Evolutionary conservation across 2,113 vertebrate species (phyloP).

Genomic region (Vireo altiloquus): DNA sequence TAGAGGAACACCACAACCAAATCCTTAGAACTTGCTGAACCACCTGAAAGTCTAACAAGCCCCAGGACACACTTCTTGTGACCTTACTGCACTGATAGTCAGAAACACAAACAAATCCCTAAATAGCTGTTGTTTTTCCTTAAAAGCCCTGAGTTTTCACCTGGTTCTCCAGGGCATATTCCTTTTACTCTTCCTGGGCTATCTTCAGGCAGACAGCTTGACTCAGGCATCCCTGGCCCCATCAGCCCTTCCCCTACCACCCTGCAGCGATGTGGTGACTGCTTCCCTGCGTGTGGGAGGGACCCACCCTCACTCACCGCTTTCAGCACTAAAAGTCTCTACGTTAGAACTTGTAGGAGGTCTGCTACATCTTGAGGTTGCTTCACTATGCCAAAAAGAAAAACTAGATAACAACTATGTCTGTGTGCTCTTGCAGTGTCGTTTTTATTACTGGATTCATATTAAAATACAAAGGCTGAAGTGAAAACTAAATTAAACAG

Average conservation of each 20-base stretch:
- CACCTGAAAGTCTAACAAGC: not conserved
- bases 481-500: not conserved
- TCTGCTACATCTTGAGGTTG: not conserved
- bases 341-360: not conserved
- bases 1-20: not conserved
- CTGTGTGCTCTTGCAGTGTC: not conserved
- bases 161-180: not conserved
- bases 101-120: not conserved
- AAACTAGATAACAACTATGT: not conserved
- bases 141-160: not conserved
- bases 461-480: not conserved
- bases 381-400: not conserved
- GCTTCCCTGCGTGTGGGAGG: not conserved
- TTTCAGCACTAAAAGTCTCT: not conserved
- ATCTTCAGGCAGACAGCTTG: not conserved
- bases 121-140: not conserved
- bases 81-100: not conserved
- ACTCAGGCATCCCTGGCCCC: not conserved
- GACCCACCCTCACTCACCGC: not conserved
- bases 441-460: not conserved
- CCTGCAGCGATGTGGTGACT: rapidly evolving
- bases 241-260: not conserved
- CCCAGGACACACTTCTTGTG: not conserved
- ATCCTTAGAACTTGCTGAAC: not conserved
- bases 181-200: not conserved